A percentile compares a stretch with the other conserved stretches of the same genome.
Evolutionary conservation across 1,140 invertebrate species (phyloP).

Genomic region (Drosophila athabasca): DNA sequence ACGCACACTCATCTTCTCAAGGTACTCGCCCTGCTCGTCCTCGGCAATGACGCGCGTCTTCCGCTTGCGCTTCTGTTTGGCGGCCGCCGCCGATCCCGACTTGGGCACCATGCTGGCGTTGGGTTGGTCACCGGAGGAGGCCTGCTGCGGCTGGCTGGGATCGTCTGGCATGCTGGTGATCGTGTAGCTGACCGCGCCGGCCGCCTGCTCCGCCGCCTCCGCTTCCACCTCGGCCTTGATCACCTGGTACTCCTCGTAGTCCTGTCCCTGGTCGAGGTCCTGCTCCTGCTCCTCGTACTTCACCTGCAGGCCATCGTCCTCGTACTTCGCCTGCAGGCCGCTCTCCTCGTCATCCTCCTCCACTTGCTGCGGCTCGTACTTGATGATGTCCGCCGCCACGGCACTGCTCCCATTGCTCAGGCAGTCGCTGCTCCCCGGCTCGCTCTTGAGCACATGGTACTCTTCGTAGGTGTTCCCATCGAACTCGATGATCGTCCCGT

Average conservation of each 20-base stretch:
- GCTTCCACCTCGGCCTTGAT: conserved; percentile 67
- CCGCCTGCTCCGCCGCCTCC: conserved; percentile 56
- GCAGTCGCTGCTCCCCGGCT: conserved; percentile 69
- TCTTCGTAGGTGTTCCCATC: conserved; percentile 74
- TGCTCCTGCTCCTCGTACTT: conserved; percentile 75
- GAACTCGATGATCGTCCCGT: conserved; percentile 72
- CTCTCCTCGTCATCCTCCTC: conserved; percentile 60
- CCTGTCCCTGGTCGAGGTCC: conserved; percentile 61
- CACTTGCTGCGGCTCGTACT: conserved; percentile 75
- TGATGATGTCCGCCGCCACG: conserved; percentile 74
- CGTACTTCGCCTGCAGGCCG: conserved; percentile 56
- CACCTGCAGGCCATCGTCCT: conserved; percentile 59
- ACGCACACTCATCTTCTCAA: conserved; percentile 95
- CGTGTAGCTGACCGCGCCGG: conserved; percentile 57
- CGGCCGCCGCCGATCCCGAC: conserved; percentile 66
- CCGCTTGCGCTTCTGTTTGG: conserved; percentile 86
- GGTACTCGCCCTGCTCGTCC: conserved; percentile 92
- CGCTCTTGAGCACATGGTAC: conserved; percentile 73
- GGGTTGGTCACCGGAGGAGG: background rate
- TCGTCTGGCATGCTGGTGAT: conserved; percentile 42
- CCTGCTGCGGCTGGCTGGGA: conserved; percentile 23
- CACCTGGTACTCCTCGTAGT: conserved; percentile 66
- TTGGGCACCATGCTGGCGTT: conserved; percentile 52
- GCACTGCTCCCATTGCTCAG: conserved; percentile 70
- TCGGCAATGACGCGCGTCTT: conserved; percentile 90